Evolutionary conservation across 2,113 vertebrate genomes (phyloP).

Genomic region (Barnardius zonarius): DNA sequence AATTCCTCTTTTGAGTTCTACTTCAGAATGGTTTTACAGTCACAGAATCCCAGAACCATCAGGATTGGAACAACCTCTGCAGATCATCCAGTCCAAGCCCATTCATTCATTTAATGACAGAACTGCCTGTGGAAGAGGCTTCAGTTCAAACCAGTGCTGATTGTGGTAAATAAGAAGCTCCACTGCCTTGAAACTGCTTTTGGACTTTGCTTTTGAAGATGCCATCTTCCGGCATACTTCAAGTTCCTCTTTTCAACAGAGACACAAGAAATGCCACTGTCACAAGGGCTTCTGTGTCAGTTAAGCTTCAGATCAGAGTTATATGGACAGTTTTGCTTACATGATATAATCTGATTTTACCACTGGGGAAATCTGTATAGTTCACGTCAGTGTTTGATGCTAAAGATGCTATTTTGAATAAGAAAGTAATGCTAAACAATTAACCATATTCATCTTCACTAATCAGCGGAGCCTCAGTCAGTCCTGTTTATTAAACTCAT

Average conservation of each 20-base stretch:
- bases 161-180: not conserved
- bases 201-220: not conserved
- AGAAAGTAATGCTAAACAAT: not conserved
- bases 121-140: not conserved
- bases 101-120: not conserved
- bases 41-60: not conserved
- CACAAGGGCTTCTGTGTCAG: not conserved
- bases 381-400: not conserved
- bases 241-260: not conserved
- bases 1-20: not conserved
- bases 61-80: not conserved
- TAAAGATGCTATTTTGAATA: not conserved
- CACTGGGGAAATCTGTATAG: not conserved
- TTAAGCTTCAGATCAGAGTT: not conserved
- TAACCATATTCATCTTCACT: not conserved
- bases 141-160: not conserved
- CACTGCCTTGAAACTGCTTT: not conserved
- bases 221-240: not conserved
- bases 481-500: constrained; percentile 6
- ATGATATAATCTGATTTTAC: not conserved
- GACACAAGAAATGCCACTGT: not conserved
- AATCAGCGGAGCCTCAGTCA: not conserved
- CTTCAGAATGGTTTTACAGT: not conserved
- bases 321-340: not conserved
- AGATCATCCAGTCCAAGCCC: not conserved